Evolutionary conservation across 1,140 invertebrate species (phyloP).

Genomic region (Trissolcus basalis): DNA sequence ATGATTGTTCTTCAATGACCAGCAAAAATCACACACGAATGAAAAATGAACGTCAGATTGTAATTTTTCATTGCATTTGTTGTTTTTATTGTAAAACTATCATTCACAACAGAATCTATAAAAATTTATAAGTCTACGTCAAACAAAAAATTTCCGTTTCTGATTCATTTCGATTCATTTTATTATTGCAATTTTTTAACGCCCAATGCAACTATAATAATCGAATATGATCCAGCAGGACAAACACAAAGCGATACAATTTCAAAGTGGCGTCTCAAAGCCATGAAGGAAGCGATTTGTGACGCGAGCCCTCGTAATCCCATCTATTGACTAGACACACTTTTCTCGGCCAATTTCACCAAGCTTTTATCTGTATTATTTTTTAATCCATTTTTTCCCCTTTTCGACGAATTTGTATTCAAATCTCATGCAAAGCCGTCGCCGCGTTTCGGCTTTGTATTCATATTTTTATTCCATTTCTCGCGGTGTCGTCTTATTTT

Average conservation of each 20-base stretch:
- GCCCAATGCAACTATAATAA: too few relatives aligned
- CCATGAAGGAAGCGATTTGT: conserved; percentile 19
- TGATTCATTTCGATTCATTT: too few relatives aligned
- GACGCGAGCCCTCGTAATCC: conserved; percentile 12
- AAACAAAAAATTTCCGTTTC: too few relatives aligned
- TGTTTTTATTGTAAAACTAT: background rate
- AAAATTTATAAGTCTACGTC: too few relatives aligned
- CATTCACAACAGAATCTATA: too few relatives aligned
- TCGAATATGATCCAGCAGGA: too few relatives aligned
- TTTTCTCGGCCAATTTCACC: conserved; percentile 8
- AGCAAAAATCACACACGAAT: background rate
- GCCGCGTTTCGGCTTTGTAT: conserved; percentile 14
- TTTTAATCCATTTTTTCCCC: too few relatives aligned
- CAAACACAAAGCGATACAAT: too few relatives aligned
- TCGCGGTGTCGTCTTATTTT: conserved; percentile 18
- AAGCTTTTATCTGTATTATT: too few relatives aligned
- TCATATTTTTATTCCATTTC: conserved; percentile 45
- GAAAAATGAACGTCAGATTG: background rate
- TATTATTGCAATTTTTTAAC: too few relatives aligned
- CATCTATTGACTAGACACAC: conserved; percentile 12
- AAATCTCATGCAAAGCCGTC: conserved; percentile 8
- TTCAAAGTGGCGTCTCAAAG: conserved; percentile 3
- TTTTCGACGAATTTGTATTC: conserved; percentile 16
- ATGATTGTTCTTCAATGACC: too few relatives aligned
- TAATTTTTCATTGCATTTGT: background rate